A percentile compares a stretch with the other conserved stretches of the same genome.
Conservation (phyloP, 1,140 invertebrate species). For the Cydia amplana region DNA sequence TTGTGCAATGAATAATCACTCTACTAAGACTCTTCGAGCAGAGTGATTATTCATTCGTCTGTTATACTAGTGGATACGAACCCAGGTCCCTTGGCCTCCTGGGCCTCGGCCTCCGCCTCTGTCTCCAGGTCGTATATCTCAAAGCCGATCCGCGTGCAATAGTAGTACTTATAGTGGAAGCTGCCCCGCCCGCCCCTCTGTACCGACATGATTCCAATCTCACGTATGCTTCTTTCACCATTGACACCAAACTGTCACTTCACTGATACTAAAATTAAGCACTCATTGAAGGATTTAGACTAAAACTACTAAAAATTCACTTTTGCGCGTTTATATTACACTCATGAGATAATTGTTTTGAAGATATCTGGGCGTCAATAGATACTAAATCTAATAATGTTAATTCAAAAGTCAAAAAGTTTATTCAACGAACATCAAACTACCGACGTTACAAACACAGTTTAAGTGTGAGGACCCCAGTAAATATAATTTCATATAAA, state of each 20-base stretch:
- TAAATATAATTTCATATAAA: no score
- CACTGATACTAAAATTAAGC: slow-evolving; percentile 30
- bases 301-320: no score
- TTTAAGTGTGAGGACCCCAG: no score
- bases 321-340: neutral
- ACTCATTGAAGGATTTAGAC: neutral
- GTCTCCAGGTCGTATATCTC: slow-evolving; percentile 70
- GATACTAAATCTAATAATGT: no score
- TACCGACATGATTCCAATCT: slow-evolving; percentile 46
- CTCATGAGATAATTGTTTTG: no score
- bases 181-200: slow-evolving; percentile 54
- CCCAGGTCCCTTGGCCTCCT: slow-evolving; percentile 33
- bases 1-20: no score
- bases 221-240: slow-evolving; percentile 34
- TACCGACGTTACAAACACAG: no score
- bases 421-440: no score
- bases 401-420: no score
- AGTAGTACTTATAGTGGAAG: slow-evolving; percentile 65
- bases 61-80: neutral
- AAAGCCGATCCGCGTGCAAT: slow-evolving; percentile 60
- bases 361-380: no score
- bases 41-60: no score
- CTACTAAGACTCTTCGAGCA: no score
- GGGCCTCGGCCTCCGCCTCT: slow-evolving; percentile 39
- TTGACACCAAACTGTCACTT: slow-evolving; percentile 38